Evolutionary conservation across 1,140 invertebrate genomes (phyloP), one percentile per base, ranked within the genome.

Genomic region (Temnothorax longispinosus): DNA sequence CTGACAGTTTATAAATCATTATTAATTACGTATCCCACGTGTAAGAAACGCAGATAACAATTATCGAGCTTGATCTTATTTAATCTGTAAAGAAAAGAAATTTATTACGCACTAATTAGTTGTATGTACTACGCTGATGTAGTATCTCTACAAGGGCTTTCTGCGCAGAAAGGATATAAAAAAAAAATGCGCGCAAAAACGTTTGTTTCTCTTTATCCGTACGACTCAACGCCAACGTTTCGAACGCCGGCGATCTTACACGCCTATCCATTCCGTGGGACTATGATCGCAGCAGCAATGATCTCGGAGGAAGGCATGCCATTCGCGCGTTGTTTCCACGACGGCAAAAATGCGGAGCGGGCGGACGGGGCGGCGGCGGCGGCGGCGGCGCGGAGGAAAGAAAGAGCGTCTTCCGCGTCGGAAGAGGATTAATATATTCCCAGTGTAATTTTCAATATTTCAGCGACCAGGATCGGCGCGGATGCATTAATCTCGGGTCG

Each of bases 401-500:
- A 84, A 60, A 62, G 69, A 60, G 44, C 72, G 52, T 58, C 77
- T 69, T 74, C 80, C 80, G 67, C 80, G 69, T 74, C 80, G 69
- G 80, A 84, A 84, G 80, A 84, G 80, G 69, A 84, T 84, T 84
- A 84, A 84, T 84, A 84, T 75, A 75, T 84, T 75, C 80, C 18
- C 76, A 52, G 64, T 78, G 75, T 80, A 86, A 86, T 86, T 86
- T 80, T 78, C 75, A 86, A 86, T 86, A 86, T 86, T 80, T 86
- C 84, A 86, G 76, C 75, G 64, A 69, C 80, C 69, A 21, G 80
- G 80, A 75, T 84, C 69, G 80, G 60, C 69, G 84, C 84, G 84
- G 76, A 86, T 80, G 84, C 76, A 86, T 86, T 86, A 86, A 86
- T 86, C 84, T 80, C 84, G 84, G 74, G 74, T 80, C 75, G 69